A percentile compares a stretch with the other conserved stretches of the same genome.
These are phyloP conservation scores for Barbus barbus DNA, from an alignment of 2,113 vertebrate species.

Conservation along the genomic window DNA sequence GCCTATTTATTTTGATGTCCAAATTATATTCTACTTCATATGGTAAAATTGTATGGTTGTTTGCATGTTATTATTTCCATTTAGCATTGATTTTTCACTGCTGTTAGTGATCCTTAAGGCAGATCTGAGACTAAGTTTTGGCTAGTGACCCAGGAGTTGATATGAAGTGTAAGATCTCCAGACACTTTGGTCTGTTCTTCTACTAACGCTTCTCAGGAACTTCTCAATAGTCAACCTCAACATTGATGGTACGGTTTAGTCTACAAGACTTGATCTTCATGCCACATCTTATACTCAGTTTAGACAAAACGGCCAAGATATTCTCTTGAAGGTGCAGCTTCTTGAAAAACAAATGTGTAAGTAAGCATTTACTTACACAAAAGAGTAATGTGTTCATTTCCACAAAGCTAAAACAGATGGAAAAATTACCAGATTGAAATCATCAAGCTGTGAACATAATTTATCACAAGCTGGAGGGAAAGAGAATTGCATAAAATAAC, in stretches of 20 bases:
- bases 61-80: neutral
- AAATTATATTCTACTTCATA: neutral
- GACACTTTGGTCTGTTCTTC: neutral
- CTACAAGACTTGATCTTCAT: neutral
- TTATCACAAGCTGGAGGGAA: neutral
- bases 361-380: neutral
- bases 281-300: neutral
- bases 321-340: neutral
- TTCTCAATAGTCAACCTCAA: neutral
- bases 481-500: neutral
- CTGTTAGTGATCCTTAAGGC: neutral
- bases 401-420: conserved; percentile 29
- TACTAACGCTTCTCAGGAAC: neutral
- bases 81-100: neutral
- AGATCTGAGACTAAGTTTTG: neutral
- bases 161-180: neutral
- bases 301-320: neutral
- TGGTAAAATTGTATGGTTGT: neutral
- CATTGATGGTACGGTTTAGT: neutral
- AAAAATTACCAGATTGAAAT: neutral
- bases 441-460: conserved; percentile 11
- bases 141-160: neutral
- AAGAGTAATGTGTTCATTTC: conserved; percentile 26
- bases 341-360: conserved; percentile 6
- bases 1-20: neutral